Conservation (phyloP, 2,888 invertebrate genomes). For the Aplocera efformata region DNA sequence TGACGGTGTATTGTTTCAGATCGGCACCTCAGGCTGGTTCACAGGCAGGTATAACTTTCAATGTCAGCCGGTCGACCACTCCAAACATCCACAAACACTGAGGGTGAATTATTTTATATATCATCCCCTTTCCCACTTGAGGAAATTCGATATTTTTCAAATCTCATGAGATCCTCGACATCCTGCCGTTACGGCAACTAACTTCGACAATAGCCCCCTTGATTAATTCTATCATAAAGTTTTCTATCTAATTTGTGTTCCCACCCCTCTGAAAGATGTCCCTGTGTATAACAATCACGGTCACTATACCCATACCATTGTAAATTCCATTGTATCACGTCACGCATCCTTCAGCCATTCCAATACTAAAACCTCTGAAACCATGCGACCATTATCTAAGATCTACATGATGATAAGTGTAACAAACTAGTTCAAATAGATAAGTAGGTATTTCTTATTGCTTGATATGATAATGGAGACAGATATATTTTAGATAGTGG, state of each 20-base stretch:
- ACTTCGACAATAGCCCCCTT: constrained; percentile 3
- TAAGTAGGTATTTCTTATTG: too few relatives aligned
- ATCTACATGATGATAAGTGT: constrained; percentile 8
- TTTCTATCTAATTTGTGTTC: background rate
- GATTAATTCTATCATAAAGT: background rate
- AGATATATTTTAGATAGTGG: constrained; percentile 16
- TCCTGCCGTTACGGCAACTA: constrained; percentile 11
- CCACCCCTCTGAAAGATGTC: background rate
- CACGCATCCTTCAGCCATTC: constrained; percentile 14
- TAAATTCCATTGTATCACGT: constrained; percentile 18
- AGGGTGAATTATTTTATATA: constrained; percentile 86
- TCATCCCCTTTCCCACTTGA: constrained; percentile 29
- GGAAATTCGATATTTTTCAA: constrained; percentile 13
- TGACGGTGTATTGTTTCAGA: constrained; percentile 85
- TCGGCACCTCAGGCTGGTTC: constrained; percentile 95
- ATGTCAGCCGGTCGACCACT: constrained; percentile 98
- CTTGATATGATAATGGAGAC: too few relatives aligned
- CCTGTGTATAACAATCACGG: constrained; percentile 14
- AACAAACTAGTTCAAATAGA: too few relatives aligned
- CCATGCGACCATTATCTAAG: constrained; percentile 9
- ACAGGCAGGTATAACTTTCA: constrained; percentile 96
- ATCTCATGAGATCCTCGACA: constrained; percentile 14
- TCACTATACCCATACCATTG: constrained; percentile 18
- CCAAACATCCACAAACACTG: constrained; percentile 92
- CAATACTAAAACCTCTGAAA: constrained; percentile 15